Base-by-base conservation (phyloP, 1,140 invertebrate species). In the Ceratosolen fusciceps region DNA sequence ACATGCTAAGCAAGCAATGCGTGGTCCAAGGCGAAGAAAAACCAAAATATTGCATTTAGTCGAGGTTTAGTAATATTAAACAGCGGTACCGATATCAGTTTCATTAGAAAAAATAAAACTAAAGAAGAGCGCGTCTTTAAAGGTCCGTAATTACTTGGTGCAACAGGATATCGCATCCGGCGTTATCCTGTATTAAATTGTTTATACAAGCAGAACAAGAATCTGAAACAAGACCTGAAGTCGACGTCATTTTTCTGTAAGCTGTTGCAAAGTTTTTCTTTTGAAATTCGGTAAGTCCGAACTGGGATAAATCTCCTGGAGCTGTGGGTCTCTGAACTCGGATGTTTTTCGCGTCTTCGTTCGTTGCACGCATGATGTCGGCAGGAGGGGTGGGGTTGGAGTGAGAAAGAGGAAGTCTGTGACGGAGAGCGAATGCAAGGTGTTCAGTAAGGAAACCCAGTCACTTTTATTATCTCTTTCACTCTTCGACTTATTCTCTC, bases 361-460 rank as follows among this genome's bases (percentile, higher is more conserved):
- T 52, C 21, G 2, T 21, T 14, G 14, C 14, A 21, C 49, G 14
- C 49, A 52, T 52, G 14, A 52, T 52, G 14, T 52, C 2, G 14
- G 49, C 5, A 9, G 10, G 14, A 3, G 49, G 49, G 49, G 14
- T 12, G 9, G 12, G 14, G 24, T 14, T 19, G 39, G 9, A 70
- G 34, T 3, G 37, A 68, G 65, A 39, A 19, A 68, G 14, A 65
- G 4, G 21, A 37, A 37, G 4, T 37, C 10, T 8, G 2, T 12
- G 37, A 39, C 3, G 1, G 9, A n/a, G 34, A 67, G 21, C 37
- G 37, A 43, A 12, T 34, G 24, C 62, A 43, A 67, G 65, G 37
- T 67, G 65, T 67, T 67, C 65, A 14, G 31, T 8, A n/a, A 65
- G 31, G 31, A n/a, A 65, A 65, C 31, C 62, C 4, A 67, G 65